Conservation (phyloP, 2,797 vertebrate genomes). For the Coregonus suidteri region DNA sequence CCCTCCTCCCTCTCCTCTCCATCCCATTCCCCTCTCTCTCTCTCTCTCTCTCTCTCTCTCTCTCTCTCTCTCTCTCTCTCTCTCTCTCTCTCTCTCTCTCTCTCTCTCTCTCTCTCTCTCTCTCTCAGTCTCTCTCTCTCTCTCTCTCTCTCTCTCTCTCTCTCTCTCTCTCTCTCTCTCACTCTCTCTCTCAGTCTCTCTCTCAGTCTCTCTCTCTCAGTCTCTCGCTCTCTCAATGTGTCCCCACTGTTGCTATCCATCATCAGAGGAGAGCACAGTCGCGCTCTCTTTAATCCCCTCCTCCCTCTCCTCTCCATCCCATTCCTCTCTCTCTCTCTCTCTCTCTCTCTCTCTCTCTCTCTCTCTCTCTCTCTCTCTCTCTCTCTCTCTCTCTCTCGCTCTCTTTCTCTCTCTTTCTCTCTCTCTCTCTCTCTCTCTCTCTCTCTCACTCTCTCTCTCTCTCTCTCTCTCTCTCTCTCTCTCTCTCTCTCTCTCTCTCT, state of each 20-base stretch:
- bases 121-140: constrained; percentile 21
- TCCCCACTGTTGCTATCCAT: constrained; percentile 88
- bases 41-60: background rate
- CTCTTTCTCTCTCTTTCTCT: constrained; percentile 59
- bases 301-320: constrained; percentile 35
- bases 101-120: constrained; percentile 53
- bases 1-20: constrained; percentile 37
- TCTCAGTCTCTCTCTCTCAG: background rate
- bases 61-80: no score
- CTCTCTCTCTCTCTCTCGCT: no score
- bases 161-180: constrained; percentile 23
- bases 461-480: no score
- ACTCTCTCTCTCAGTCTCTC: background rate
- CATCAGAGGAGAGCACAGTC: constrained; percentile 72
- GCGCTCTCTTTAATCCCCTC: constrained; percentile 60
- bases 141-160: no score
- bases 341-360: background rate
- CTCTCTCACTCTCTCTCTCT: no score
- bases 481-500: background rate
- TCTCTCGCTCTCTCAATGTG: no score
- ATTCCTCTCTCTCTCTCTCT: constrained; percentile 18
- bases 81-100: no score
- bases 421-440: background rate
- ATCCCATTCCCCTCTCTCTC: constrained; percentile 27
- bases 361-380: no score